Percentiles rank a stretch among this genome's conserved stretches.
phyloP scores from a whole-genome alignment of 1,140 invertebrate species.

The Ceratosolen fusciceps region DNA sequence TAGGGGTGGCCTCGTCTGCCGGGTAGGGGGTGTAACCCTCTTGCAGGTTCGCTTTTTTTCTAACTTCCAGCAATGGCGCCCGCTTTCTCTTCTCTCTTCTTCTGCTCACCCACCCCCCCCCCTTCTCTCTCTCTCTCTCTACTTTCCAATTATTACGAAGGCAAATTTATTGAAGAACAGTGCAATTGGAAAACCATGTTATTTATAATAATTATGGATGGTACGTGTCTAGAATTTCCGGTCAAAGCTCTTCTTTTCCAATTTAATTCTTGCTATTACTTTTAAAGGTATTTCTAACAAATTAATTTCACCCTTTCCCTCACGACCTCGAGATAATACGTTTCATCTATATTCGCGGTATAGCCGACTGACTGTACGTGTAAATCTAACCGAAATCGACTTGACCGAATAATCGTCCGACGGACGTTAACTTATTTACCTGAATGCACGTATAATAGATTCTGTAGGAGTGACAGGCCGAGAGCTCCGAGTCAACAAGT shows the following conservation, averaged over 20 bases:
- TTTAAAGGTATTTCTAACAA: too few relatives aligned
- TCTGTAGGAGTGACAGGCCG: too few relatives aligned
- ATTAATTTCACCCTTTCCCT: too few relatives aligned
- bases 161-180: constrained; percentile 33
- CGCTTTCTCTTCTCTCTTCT: not conserved
- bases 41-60: constrained; percentile 29
- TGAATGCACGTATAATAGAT: too few relatives aligned
- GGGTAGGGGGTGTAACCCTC: constrained; percentile 47
- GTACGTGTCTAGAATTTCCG: constrained; percentile 7
- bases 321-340: too few relatives aligned
- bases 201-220: constrained; percentile 38
- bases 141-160: constrained; percentile 13
- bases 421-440: too few relatives aligned
- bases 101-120: constrained; percentile 11
- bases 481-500: too few relatives aligned
- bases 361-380: too few relatives aligned
- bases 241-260: not conserved
- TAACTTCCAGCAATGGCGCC: constrained; percentile 46
- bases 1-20: constrained; percentile 41
- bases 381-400: too few relatives aligned
- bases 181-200: constrained; percentile 28
- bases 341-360: too few relatives aligned
- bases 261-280: too few relatives aligned
- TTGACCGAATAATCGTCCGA: too few relatives aligned
- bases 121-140: constrained; percentile 17